Evolutionary conservation across 30 jellyfish, hydroid and myxozoan species (phyloP), one percentile per base, ranked within the genome.

Genomic region (Aurelia aurita complex sp. Pacific): DNA sequence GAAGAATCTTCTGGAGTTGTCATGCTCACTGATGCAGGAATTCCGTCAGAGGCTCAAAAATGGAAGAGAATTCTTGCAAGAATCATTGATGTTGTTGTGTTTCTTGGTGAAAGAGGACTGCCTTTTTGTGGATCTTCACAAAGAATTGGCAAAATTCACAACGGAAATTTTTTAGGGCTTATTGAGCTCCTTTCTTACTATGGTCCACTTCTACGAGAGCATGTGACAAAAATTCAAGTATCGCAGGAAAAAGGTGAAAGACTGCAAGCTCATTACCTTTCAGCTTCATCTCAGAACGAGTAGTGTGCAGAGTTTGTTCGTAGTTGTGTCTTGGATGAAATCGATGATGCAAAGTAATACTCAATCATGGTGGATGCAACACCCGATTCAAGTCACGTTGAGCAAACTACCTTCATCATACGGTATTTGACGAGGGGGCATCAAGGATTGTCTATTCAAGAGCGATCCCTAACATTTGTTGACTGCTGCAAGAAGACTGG

Each of bases 201-300:
- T 59, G 91, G 69, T 69, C 91, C 91, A 60, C 80, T 82, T 82
- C 76, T 82, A 67, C 76, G 53, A 82, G 91, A 68, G 77, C 85
- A 60, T 61, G 77, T 82, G 19, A 67, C 85, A 32, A 68, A 80
- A 68, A 54, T 64, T 13, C 76, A 82, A 55, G 86, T 67, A 51
- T 82, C 85, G 14, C 86, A 82, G 67, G 78, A 82, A 70, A 82
- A 71, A 82, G 91, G 86, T 34, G 77, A 59, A 35, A 82, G 86
- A 62, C 86, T 82, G 76, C 77, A 82, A 82, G 78, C 91, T 53
- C 91, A 82, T 36, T 68, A 63, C 54, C 82, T 64, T 64, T 80
- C 86, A 60, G 79, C 88, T 29, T 77, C 88, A 77, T 77, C 88
- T 77, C 88, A 74, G 55, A 74, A 74, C 73, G 79, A 77, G 69